These are phyloP conservation scores for Lagria hirta DNA, from an alignment of 2,888 invertebrate genomes.

Conservation along the genomic window DNA sequence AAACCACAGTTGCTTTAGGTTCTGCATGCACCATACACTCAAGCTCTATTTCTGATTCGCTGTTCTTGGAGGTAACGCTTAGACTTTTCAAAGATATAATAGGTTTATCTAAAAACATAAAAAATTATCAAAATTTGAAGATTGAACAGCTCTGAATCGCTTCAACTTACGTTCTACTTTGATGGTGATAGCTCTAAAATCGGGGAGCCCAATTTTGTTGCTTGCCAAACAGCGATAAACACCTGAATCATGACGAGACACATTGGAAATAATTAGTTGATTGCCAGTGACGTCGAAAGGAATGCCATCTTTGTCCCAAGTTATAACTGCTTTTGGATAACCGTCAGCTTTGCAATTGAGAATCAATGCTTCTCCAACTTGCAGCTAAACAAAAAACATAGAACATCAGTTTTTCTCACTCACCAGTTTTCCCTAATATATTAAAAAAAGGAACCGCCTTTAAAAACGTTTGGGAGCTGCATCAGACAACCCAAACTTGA, in stretches of 20 bases:
- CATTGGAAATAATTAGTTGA: slow-evolving; percentile 46
- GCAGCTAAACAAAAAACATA: slow-evolving; percentile 42
- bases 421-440: too few relatives aligned
- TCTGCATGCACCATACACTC: slow-evolving; percentile 53
- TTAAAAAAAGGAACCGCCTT: too few relatives aligned
- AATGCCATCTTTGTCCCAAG: slow-evolving; percentile 48
- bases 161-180: slow-evolving; percentile 47
- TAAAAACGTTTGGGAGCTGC: too few relatives aligned
- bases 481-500: too few relatives aligned
- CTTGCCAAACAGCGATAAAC: slow-evolving; percentile 55
- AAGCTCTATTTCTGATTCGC: slow-evolving; percentile 51
- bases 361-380: slow-evolving; percentile 48
- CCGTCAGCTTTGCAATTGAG: slow-evolving; percentile 53
- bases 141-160: background rate
- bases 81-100: slow-evolving; percentile 52
- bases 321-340: slow-evolving; percentile 52
- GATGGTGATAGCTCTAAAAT: slow-evolving; percentile 45
- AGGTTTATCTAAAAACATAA: slow-evolving; percentile 52
- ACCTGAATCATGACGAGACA: slow-evolving; percentile 49
- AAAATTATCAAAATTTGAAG: slow-evolving; percentile 3
- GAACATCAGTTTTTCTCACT: too few relatives aligned
- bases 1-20: slow-evolving; percentile 49
- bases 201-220: slow-evolving; percentile 50
- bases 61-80: slow-evolving; percentile 51
- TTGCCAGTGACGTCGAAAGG: slow-evolving; percentile 42